These are phyloP conservation scores for Megalurothrips usitatus DNA, from an alignment of 2,888 invertebrate species.

Conservation along the genomic window DNA sequence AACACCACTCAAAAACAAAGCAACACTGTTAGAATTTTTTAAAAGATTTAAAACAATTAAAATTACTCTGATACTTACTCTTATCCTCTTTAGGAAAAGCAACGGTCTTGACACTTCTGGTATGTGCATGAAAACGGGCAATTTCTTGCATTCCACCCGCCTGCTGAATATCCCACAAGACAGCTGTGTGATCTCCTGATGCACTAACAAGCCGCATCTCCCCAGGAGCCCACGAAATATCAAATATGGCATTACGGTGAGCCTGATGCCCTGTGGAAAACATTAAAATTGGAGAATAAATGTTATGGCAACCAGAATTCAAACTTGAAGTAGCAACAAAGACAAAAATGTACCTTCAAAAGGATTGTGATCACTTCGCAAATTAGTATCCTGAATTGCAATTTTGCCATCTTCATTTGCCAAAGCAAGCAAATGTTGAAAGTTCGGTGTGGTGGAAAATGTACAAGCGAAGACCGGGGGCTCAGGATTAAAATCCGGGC, in stretches of 20 bases:
- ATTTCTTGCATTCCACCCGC: constrained; percentile 34
- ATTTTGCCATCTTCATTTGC: constrained; percentile 82
- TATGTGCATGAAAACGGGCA: constrained; percentile 65
- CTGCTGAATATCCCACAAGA: constrained; percentile 67
- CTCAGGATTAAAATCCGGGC: constrained; percentile 56
- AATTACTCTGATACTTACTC: constrained; percentile 43
- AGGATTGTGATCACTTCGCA: constrained; percentile 2
- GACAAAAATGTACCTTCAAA: constrained; percentile 17
- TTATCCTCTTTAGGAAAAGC: constrained; percentile 64
- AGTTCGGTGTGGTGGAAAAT: constrained; percentile 63
- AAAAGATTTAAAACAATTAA: not conserved
- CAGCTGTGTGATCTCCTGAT: constrained; percentile 77
- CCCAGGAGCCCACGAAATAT: constrained; percentile 78
- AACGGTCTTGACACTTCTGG: constrained; percentile 76
- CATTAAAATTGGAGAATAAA: constrained; percentile 20
- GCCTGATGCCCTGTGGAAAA: constrained; percentile 43
- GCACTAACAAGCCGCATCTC: constrained; percentile 76
- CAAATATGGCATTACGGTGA: constrained; percentile 86
- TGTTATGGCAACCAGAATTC: not conserved
- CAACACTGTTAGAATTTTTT: constrained; percentile 16
- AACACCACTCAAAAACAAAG: constrained; percentile 58
- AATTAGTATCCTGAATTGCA: constrained; percentile 49
- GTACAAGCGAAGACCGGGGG: constrained; percentile 77
- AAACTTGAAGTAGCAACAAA: constrained; percentile 12
- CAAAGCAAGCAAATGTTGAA: constrained; percentile 68